These are phyloP conservation scores for Delichon dasypus DNA, from an alignment of 2,797 vertebrate genomes.

Conservation along the genomic window DNA sequence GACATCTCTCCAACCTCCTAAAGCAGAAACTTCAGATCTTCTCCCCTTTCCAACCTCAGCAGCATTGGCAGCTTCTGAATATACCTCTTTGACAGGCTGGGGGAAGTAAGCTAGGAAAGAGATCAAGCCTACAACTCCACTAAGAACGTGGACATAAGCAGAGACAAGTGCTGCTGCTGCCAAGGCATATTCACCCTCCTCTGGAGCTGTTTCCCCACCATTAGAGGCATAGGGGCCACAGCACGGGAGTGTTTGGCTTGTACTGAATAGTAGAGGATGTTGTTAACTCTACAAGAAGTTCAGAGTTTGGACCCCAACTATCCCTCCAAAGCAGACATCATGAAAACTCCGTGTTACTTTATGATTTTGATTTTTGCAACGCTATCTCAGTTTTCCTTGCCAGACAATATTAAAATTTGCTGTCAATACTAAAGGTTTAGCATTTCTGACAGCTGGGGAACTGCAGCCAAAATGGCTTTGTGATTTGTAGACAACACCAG, in stretches of 20 bases:
- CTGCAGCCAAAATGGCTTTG: neutral
- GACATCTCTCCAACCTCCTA: neutral
- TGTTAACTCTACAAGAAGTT: neutral
- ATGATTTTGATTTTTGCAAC: neutral
- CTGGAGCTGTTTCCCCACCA: neutral
- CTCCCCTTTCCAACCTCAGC: neutral
- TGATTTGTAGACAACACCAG: neutral
- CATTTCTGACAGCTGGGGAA: neutral
- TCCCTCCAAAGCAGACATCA: neutral
- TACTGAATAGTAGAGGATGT: neutral
- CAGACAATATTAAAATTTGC: neutral
- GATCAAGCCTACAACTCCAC: neutral
- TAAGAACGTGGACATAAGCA: neutral
- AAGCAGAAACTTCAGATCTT: neutral
- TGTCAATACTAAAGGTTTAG: neutral
- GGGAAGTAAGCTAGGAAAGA: neutral
- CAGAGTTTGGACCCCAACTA: neutral
- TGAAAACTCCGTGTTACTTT: neutral
- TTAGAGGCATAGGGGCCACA: neutral
- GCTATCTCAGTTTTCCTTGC: neutral
- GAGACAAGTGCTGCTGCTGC: neutral
- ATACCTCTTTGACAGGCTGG: neutral
- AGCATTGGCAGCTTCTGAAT: neutral
- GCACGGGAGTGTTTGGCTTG: neutral
- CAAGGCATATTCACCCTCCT: neutral